A percentile compares a stretch with the other conserved stretches of the same genome.
Conservation (phyloP, 2,113 vertebrate species). For the Genyomyrus donnyi region DNA sequence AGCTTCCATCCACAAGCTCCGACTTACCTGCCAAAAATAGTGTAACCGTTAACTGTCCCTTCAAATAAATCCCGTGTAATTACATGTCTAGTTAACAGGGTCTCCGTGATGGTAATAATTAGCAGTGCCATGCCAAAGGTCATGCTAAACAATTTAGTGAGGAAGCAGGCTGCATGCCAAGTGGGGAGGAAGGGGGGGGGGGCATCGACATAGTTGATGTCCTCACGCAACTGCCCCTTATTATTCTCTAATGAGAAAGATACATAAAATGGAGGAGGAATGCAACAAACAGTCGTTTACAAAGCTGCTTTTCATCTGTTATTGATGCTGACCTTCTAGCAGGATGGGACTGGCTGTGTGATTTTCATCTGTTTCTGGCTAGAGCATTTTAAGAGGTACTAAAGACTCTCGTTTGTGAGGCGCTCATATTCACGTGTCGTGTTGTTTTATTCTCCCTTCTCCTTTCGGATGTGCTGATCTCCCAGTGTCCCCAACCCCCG, state of each 20-base stretch:
- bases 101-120: conserved; percentile 83
- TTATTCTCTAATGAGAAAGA: background rate
- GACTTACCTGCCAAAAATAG: conserved; percentile 71
- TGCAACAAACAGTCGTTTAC: background rate
- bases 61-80: conserved; percentile 90
- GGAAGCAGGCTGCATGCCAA: conserved; percentile 65
- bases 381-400: background rate
- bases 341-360: background rate
- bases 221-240: background rate
- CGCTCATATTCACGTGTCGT: background rate
- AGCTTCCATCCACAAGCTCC: conserved; percentile 42
- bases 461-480: background rate
- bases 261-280: background rate
- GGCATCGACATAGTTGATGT: background rate
- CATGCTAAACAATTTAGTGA: conserved; percentile 78
- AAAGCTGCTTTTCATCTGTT: background rate
- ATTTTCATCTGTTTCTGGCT: background rate
- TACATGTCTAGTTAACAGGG: conserved; percentile 82
- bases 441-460: no score
- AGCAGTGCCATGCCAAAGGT: conserved; percentile 81
- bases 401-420: background rate
- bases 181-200: conserved; percentile 39
- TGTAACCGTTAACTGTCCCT: conserved; percentile 65
- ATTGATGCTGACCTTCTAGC: background rate
- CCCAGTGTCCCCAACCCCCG: background rate